phyloP scores from a whole-genome alignment of 2,113 vertebrate species.

The Struthidea cinerea region DNA sequence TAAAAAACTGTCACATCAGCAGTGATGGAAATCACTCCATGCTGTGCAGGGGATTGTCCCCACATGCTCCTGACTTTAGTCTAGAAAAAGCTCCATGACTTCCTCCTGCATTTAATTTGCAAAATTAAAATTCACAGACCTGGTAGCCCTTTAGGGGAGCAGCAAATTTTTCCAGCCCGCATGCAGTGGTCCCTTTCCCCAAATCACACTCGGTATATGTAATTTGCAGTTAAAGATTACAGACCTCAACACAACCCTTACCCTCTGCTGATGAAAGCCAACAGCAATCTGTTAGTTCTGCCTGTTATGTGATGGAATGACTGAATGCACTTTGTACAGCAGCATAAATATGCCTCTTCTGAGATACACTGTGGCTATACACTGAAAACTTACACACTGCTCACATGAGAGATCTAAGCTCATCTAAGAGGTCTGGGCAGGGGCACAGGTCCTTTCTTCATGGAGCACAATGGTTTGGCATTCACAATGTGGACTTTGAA shows the following conservation, averaged over 20 bases:
- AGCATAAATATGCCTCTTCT: neutral
- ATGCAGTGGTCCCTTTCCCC: neutral
- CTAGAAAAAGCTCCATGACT: neutral
- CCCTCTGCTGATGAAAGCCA: neutral
- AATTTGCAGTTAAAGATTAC: neutral
- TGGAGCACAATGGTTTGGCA: neutral
- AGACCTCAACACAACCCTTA: neutral
- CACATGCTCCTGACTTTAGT: neutral
- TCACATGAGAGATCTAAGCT: neutral
- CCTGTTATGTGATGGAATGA: neutral
- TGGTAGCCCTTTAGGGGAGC: neutral
- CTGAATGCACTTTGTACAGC: neutral
- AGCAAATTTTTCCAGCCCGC: neutral
- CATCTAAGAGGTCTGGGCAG: neutral
- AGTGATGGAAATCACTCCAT: neutral
- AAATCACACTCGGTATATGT: neutral
- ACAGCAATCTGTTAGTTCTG: neutral
- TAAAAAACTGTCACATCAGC: neutral
- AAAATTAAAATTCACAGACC: neutral
- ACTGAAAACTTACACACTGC: neutral
- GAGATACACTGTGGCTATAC: neutral
- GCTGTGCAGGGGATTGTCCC: neutral
- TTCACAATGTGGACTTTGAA: neutral
- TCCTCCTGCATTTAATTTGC: neutral
- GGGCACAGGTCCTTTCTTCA: neutral